Percentiles rank a stretch among this genome's conserved stretches.
phyloP scores from a whole-genome alignment of 2,797 vertebrate genomes.

The Mastacembelus armatus region DNA sequence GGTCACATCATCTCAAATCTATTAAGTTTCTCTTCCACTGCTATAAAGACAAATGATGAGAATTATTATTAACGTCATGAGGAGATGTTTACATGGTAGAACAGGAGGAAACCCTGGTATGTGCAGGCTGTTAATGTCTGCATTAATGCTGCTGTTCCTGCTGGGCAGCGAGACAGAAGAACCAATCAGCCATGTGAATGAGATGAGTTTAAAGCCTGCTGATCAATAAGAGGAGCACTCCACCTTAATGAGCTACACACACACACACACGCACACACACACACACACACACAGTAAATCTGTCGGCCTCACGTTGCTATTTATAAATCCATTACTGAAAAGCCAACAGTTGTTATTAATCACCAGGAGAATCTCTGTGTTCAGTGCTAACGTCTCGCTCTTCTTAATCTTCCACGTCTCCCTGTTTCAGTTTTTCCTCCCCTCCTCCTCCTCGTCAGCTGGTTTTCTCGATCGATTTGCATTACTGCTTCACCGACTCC shows the following conservation, averaged over 20 bases:
- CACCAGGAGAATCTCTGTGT: constrained; percentile 20
- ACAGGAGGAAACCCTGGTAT: fast-evolving
- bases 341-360: constrained; percentile 64
- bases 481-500: constrained; percentile 17
- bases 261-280: constrained; percentile 28
- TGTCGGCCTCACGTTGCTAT: constrained; percentile 66
- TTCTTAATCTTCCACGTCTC: constrained; percentile 3
- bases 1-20: too few relatives aligned
- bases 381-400: constrained; percentile 21
- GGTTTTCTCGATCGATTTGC: constrained; percentile 36
- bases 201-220: constrained; percentile 45
- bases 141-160: constrained; percentile 32
- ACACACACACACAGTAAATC: constrained; percentile 38
- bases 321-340: constrained; percentile 72
- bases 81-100: background rate
- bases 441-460: constrained; percentile 14
- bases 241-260: constrained; percentile 49
- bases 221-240: constrained; percentile 71
- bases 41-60: background rate
- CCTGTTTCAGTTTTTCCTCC: background rate
- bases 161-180: constrained; percentile 17
- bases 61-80: background rate
- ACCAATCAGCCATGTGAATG: constrained; percentile 42
- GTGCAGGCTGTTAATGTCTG: constrained; percentile 32
- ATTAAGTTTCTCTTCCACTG: too few relatives aligned